These are phyloP conservation scores for Encarsia formosa DNA, from an alignment of 2,888 invertebrate species.

Conservation along the genomic window DNA sequence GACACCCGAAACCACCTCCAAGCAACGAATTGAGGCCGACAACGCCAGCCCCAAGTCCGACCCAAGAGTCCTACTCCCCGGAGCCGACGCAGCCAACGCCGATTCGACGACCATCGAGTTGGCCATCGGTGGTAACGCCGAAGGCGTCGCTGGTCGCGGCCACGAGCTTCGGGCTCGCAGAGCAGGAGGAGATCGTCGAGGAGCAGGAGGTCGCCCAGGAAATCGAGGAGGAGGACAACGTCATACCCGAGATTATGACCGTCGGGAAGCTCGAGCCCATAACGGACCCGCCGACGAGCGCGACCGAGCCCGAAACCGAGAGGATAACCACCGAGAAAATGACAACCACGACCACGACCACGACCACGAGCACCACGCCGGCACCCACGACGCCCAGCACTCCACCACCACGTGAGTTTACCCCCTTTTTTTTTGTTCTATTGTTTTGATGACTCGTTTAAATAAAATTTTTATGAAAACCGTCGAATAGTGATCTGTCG, in stretches of 20 bases:
- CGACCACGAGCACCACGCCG: slow-evolving; percentile 47
- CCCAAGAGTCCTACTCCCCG: slow-evolving; percentile 52
- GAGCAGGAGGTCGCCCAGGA: not conserved
- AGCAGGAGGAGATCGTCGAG: slow-evolving; percentile 33
- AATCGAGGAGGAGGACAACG: slow-evolving; percentile 39
- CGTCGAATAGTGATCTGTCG: too few relatives aligned
- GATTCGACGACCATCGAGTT: slow-evolving; percentile 22
- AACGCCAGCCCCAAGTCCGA: slow-evolving; percentile 52
- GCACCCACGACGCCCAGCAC: slow-evolving; percentile 43
- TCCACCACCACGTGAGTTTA: slow-evolving; percentile 53
- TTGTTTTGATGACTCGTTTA: too few relatives aligned
- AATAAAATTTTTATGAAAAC: too few relatives aligned
- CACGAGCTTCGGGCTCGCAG: slow-evolving; percentile 51
- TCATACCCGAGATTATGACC: slow-evolving; percentile 45
- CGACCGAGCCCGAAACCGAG: slow-evolving; percentile 38
- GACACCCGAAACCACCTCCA: too few relatives aligned
- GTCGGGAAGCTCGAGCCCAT: slow-evolving; percentile 1
- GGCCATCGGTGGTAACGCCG: slow-evolving; percentile 53
- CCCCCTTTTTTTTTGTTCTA: too few relatives aligned
- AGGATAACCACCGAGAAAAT: slow-evolving; percentile 33
- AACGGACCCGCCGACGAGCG: slow-evolving; percentile 24
- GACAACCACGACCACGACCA: slow-evolving; percentile 43
- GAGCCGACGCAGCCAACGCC: slow-evolving; percentile 53
- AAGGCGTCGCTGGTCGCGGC: slow-evolving; percentile 53
- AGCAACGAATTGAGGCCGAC: slow-evolving; percentile 53